Base-by-base conservation (phyloP, 2,888 invertebrate species). In the Cephus sareptanus region DNA sequence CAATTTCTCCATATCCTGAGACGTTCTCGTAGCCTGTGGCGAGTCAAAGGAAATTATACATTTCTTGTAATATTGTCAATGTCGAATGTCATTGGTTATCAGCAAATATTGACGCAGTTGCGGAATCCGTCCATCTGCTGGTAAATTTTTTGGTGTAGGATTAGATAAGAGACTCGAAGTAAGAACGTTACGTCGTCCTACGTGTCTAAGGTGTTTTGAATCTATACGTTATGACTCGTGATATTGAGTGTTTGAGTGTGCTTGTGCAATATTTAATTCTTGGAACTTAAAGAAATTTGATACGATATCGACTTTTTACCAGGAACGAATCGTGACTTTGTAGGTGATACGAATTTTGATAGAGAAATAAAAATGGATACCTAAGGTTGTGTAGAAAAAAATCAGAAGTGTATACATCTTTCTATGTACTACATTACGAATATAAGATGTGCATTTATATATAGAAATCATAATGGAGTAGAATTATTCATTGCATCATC, bases 41-140 rank as follows among this genome's bases (percentile, higher is more conserved):
- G 40, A 75, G 68, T 56, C 37, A 77, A 69, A 11, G 75, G 75
- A 71, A 40, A 70, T 75, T 70, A 74, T 74, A 75, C n/a, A 34
- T 71, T 56, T 76, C 35, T 76, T 34, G 34, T n/a, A 68, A 71
- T 77, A 77, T 74, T 74, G 40, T n/a, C 34, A 69, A 77, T 75
- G 34, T 70, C 74, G 15, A 69, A 75, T 37, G 37, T 74, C 40
- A 71, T 71, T 9, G 31, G 31, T 12, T 34, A 23, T 31, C 15
- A 34, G 12, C 11, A 77, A 77, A 77, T 77, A 77, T 77, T 77
- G 75, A 71, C 69, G 40, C 75, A 77, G 77, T 75, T 77, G 77
- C 74, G 69, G 23, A 70, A 75, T 69, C 70, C 31, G 30, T 37
- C 23, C 73, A 37, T 75, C 31, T 11, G 31, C 23, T 40, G 11